phyloP scores from a whole-genome alignment of 2,113 vertebrate genomes.

The Asarcornis scutulata region DNA sequence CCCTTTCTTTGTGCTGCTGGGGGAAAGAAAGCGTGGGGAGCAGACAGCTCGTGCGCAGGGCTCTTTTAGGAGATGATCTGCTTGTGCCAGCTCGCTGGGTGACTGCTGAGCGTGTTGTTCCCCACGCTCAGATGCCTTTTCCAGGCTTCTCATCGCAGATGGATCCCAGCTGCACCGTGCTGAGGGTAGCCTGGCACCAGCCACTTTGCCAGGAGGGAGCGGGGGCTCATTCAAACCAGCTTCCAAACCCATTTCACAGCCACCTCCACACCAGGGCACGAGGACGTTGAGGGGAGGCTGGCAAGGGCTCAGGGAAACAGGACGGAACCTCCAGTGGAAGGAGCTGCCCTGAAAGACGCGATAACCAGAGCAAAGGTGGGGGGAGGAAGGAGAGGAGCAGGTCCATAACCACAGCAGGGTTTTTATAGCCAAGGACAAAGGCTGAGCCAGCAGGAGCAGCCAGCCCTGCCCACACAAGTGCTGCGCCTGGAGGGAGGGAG shows the following conservation, averaged over 20 bases:
- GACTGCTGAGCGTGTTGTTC: rapidly evolving
- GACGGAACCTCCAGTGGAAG: background rate
- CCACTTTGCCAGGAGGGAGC: background rate
- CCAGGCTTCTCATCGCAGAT: background rate
- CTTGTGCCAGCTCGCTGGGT: background rate
- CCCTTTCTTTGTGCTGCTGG: rapidly evolving
- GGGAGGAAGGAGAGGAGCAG: background rate
- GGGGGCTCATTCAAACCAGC: background rate
- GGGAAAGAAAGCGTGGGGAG: background rate
- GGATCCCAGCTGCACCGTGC: background rate
- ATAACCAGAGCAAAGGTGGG: background rate
- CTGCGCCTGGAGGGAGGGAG: background rate
- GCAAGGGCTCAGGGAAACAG: background rate
- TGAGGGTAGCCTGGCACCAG: background rate
- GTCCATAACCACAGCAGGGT: background rate
- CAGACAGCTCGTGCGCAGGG: background rate
- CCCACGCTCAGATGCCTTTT: background rate
- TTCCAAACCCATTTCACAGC: background rate
- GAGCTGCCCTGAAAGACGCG: background rate
- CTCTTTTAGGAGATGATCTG: background rate
- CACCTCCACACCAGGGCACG: rapidly evolving
- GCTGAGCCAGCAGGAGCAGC: background rate
- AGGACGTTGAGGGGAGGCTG: background rate
- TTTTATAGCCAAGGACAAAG: background rate
- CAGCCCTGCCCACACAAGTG: background rate